These are phyloP conservation scores for Drosophila serrata DNA, from an alignment of 1,140 invertebrate genomes.

Conservation along the genomic window DNA sequence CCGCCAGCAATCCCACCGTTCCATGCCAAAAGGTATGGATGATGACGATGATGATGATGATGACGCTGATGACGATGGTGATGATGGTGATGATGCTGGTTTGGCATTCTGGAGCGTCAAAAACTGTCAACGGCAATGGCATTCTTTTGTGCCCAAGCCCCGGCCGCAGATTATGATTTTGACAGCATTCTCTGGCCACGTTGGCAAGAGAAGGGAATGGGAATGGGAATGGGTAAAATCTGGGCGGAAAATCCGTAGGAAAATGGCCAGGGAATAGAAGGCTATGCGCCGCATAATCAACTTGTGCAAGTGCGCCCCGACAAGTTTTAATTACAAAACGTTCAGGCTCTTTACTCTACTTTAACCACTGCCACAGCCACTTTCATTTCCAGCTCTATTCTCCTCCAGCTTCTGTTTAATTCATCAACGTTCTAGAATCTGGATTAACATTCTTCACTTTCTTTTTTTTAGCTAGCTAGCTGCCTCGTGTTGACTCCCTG, in stretches of 20 bases:
- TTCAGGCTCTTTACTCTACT: slow-evolving; percentile 16
- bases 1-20: slow-evolving; percentile 26
- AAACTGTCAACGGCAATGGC: slow-evolving; percentile 67
- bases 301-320: slow-evolving; percentile 62
- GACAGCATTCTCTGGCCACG: slow-evolving; percentile 57
- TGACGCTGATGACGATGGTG: slow-evolving; percentile 28
- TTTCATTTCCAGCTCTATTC: slow-evolving; percentile 9
- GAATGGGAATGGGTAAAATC: background rate
- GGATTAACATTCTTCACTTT: slow-evolving; percentile 40
- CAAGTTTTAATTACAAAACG: slow-evolving; percentile 78
- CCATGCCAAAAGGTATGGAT: slow-evolving; percentile 16
- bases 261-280: slow-evolving; percentile 28
- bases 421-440: slow-evolving; percentile 55
- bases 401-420: slow-evolving; percentile 66
- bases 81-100: slow-evolving; percentile 37
- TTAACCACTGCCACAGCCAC: slow-evolving; percentile 7
- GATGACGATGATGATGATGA: background rate
- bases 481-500: slow-evolving; percentile 41
- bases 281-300: slow-evolving; percentile 64
- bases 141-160: slow-evolving; percentile 67
- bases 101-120: slow-evolving; percentile 51
- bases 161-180: slow-evolving; percentile 78
- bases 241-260: background rate
- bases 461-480: slow-evolving; percentile 10
- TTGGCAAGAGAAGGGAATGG: too few species aligned